Evolutionary conservation across 2,797 vertebrate species (phyloP).

Genomic region (Naso thynnoides): DNA sequence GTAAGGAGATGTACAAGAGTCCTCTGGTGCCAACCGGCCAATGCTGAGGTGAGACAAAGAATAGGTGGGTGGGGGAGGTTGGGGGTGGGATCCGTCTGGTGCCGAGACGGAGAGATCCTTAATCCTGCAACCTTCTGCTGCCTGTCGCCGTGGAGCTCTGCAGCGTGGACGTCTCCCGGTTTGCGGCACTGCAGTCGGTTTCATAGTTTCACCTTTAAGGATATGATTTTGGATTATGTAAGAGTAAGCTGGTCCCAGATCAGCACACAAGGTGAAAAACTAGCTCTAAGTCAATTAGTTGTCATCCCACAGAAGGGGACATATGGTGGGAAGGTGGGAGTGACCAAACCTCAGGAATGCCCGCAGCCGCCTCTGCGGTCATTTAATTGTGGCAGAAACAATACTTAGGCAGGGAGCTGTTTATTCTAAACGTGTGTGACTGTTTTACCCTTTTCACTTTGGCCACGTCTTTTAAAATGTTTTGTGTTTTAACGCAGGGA

Average conservation of each 20-base stretch:
- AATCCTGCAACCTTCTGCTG: slow-evolving; percentile 79
- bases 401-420: slow-evolving; percentile 57
- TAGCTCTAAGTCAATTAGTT: slow-evolving; percentile 61
- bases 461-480: slow-evolving; percentile 3
- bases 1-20: slow-evolving; percentile 21
- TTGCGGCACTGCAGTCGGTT: slow-evolving; percentile 53
- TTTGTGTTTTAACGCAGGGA: slow-evolving; percentile 19
- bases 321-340: slow-evolving; percentile 57
- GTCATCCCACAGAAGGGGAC: slow-evolving; percentile 38
- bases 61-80: neutral
- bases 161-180: slow-evolving; percentile 8
- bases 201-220: slow-evolving; percentile 15
- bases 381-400: slow-evolving; percentile 63
- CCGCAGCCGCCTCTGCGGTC: slow-evolving; percentile 43
- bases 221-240: slow-evolving; percentile 28
- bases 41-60: slow-evolving; percentile 17
- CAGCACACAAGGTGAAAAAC: slow-evolving; percentile 51
- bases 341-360: slow-evolving; percentile 63
- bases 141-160: slow-evolving; percentile 29
- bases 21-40: slow-evolving; percentile 23
- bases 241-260: slow-evolving; percentile 52
- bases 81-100: slow-evolving; percentile 60
- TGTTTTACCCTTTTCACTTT: slow-evolving; percentile 41
- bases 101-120: slow-evolving; percentile 59
- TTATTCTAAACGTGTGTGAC: slow-evolving; percentile 53